Conservation (phyloP, 30 jellyfish, hydroid and myxozoan genomes). For the Catostylus mosaicus region DNA sequence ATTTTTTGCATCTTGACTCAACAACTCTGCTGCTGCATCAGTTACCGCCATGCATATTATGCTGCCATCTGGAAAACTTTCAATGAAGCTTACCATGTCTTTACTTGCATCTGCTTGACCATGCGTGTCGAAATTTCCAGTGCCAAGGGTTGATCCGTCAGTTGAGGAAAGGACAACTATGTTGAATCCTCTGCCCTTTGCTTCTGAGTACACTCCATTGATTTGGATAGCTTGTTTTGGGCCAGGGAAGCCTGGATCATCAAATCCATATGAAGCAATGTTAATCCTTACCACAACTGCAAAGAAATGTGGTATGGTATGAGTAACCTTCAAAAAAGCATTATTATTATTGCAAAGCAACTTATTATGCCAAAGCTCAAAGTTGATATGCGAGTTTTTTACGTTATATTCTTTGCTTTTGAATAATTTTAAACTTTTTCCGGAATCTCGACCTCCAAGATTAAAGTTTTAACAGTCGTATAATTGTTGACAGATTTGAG, state of each 20-base stretch:
- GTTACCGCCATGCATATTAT: not conserved
- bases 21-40: not conserved
- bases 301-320: too few species aligned
- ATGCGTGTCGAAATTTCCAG: not conserved
- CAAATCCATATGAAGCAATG: not conserved
- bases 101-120: not conserved
- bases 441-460: too few species aligned
- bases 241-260: not conserved
- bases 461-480: too few species aligned
- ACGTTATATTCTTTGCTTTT: too few species aligned
- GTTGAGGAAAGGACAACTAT: constrained; percentile 5
- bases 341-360: too few species aligned
- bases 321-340: too few species aligned
- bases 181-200: not conserved
- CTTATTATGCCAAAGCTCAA: too few species aligned
- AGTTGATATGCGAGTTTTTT: too few species aligned
- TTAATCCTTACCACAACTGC: not conserved
- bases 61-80: not conserved
- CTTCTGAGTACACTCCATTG: not conserved
- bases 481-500: too few species aligned
- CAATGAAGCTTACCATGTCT: not conserved
- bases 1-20: not conserved
- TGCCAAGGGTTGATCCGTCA: not conserved
- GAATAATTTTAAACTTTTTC: too few species aligned
- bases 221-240: not conserved